Percentiles rank a stretch among this genome's conserved stretches.
Conservation (phyloP, 2,888 invertebrate genomes). For the Drosophila mulleri region DNA sequence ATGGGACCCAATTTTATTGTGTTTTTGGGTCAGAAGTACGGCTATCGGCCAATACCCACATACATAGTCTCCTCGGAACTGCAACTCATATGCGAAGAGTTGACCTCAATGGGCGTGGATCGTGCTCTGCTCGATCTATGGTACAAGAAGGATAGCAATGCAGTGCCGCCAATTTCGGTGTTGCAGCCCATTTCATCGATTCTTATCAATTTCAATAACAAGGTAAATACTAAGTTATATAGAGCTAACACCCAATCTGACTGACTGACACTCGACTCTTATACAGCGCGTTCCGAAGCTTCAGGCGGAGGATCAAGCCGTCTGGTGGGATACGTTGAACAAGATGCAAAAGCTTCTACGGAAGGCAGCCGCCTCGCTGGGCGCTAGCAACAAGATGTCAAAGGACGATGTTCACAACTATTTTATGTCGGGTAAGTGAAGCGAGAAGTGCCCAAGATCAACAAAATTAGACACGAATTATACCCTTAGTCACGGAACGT, state of each 20-base stretch:
- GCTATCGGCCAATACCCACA: conserved; percentile 98
- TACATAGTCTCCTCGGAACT: conserved; percentile 96
- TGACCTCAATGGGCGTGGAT: conserved; percentile 93
- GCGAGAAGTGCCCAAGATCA: background rate
- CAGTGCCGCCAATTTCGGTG: conserved; percentile 97
- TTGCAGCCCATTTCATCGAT: conserved; percentile 99
- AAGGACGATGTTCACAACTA: conserved; percentile 98
- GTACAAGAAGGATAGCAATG: conserved; percentile 98
- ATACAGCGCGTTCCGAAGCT: conserved; percentile 94
- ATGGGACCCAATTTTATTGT: conserved; percentile 99
- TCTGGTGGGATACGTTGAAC: conserved; percentile 98
- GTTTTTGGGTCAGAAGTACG: conserved; percentile 98
- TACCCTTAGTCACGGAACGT: conserved; percentile 94
- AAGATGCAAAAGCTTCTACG: conserved; percentile 98
- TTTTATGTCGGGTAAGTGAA: conserved; percentile 96
- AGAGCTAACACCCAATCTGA: background rate
- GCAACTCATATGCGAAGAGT: conserved; percentile 93
- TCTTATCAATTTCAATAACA: conserved; percentile 98
- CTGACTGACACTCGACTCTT: background rate
- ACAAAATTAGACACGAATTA: background rate
- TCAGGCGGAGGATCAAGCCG: conserved; percentile 97
- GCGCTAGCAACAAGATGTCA: conserved; percentile 93
- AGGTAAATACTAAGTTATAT: conserved; percentile 86
- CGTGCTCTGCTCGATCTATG: conserved; percentile 94
- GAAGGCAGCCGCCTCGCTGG: conserved; percentile 95